Percentiles rank a stretch among this genome's conserved stretches.
These are phyloP conservation scores for Dynastes hyllus DNA, from an alignment of 2,888 invertebrate species.

Conservation along the genomic window DNA sequence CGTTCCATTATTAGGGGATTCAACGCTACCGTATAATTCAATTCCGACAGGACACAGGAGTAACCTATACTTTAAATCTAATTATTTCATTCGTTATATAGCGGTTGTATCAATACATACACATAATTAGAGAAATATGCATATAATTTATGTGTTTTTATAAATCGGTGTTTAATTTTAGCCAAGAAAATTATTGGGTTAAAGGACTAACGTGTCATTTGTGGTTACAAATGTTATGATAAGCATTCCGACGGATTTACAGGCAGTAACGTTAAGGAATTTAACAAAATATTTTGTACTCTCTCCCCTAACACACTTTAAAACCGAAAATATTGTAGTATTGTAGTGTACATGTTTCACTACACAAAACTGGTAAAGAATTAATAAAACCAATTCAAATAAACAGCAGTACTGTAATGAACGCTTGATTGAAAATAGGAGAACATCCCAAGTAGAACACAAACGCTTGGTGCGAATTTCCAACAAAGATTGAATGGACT, in stretches of 20 bases:
- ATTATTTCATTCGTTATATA: slow-evolving; percentile 1
- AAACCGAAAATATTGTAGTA: too few relatives aligned
- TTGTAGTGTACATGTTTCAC: too few relatives aligned
- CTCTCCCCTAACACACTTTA: too few relatives aligned
- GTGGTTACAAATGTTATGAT: background rate
- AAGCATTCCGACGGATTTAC: background rate
- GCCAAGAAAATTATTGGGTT: background rate
- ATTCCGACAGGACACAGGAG: background rate
- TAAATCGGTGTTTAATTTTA: background rate
- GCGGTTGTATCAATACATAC: background rate
- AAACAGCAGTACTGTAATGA: too few relatives aligned
- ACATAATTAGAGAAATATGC: background rate
- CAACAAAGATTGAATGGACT: too few relatives aligned
- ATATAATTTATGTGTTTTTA: background rate
- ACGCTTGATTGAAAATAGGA: too few relatives aligned
- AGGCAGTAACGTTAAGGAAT: too few relatives aligned
- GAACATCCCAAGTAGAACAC: too few relatives aligned
- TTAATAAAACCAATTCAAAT: too few relatives aligned
- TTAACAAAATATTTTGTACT: too few relatives aligned
- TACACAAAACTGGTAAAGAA: too few relatives aligned
- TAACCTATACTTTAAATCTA: background rate
- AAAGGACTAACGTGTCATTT: background rate
- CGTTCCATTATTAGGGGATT: slow-evolving; percentile 8
- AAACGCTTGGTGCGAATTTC: too few relatives aligned
- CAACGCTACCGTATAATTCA: slow-evolving; percentile 12